Conservation (phyloP, 2,113 vertebrate genomes). For the Trogon melanurus region DNA sequence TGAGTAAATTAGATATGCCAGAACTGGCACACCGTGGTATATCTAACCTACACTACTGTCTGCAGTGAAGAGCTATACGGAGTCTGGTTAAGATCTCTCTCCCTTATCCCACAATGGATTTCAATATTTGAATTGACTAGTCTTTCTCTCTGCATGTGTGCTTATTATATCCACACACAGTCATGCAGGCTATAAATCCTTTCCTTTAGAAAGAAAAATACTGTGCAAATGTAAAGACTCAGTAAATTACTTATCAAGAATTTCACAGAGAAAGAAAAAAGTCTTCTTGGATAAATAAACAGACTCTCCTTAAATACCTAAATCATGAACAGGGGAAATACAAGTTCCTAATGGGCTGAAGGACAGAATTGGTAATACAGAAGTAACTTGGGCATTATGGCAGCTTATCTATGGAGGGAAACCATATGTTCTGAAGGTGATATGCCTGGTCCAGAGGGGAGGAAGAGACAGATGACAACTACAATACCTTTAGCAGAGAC, state of each 20-base stretch:
- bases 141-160: not conserved
- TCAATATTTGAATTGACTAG: not conserved
- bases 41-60: not conserved
- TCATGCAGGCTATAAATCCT: not conserved
- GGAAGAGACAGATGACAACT: not conserved
- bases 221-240: not conserved
- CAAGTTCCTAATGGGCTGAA: not conserved
- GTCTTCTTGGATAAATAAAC: not conserved
- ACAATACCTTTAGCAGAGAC: not conserved
- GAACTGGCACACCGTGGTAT: not conserved
- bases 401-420: not conserved
- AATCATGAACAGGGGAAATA: not conserved
- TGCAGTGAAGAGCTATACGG: not conserved
- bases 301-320: not conserved
- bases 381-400: not conserved
- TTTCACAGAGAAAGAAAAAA: not conserved
- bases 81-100: not conserved
- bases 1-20: not conserved
- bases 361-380: not conserved
- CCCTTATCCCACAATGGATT: not conserved
- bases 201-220: not conserved
- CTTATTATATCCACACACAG: not conserved
- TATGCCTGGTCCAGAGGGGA: not conserved
- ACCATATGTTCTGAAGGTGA: not conserved
- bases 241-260: not conserved